Evolutionary conservation across 2,888 invertebrate genomes (phyloP).

Genomic region (Bunonema sp.): DNA sequence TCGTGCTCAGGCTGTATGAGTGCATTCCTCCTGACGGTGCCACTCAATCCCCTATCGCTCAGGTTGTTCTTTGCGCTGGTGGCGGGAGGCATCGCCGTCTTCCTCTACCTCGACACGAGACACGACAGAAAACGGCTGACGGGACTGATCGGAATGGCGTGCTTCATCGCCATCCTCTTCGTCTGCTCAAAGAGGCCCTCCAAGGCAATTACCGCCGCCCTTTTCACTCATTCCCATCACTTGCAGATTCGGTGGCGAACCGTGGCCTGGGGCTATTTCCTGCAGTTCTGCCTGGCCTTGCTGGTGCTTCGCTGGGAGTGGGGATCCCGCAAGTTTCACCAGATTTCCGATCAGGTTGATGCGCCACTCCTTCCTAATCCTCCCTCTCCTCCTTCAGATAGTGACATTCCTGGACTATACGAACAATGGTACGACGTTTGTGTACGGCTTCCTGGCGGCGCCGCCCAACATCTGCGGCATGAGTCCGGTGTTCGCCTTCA

Average conservation of each 20-base stretch:
- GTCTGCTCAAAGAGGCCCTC: conserved; percentile 20
- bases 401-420: conserved; percentile 66
- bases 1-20: too few relatives aligned
- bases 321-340: conserved; percentile 49
- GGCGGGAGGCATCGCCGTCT: conserved; percentile 8
- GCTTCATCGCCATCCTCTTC: conserved; percentile 31
- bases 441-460: conserved; percentile 55
- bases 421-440: conserved; percentile 65
- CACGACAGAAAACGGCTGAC: conserved; percentile 20
- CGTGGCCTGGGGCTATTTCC: conserved; percentile 62
- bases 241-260: conserved; percentile 58
- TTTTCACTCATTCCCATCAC: too few relatives aligned
- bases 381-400: conserved; percentile 7
- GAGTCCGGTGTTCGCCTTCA: conserved; percentile 63
- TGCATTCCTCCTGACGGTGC: too few relatives aligned
- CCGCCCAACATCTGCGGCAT: conserved; percentile 40
- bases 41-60: too few relatives aligned
- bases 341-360: conserved; percentile 56
- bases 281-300: conserved; percentile 72
- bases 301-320: conserved; percentile 67
- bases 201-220: conserved; percentile 9
- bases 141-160: conserved; percentile 30
- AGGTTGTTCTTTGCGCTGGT: conserved; percentile 11
- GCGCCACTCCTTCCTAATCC: background rate
- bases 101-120: conserved; percentile 15